Percentiles rank a stretch among this genome's conserved stretches.
Conservation (phyloP, 2,888 invertebrate genomes). For the Andrena bucephala region DNA sequence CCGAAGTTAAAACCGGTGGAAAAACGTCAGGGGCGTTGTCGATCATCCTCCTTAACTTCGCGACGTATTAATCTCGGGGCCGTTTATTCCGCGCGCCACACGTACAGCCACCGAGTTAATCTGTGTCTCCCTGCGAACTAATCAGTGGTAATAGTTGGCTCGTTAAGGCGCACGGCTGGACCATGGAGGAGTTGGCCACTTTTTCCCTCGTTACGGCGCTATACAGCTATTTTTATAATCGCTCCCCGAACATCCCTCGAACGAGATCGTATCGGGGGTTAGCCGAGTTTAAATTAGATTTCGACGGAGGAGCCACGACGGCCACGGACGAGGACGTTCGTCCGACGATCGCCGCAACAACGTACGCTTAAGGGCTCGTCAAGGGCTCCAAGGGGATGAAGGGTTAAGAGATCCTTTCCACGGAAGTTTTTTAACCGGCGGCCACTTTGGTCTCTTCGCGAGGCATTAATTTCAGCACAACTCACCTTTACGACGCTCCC, state of each 20-base stretch:
- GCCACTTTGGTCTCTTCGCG: conserved; percentile 15
- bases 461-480: conserved; percentile 32
- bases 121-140: conserved; percentile 40
- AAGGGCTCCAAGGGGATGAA: neutral
- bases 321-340: neutral
- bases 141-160: conserved; percentile 53
- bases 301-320: conserved; percentile 14
- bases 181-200: conserved; percentile 14
- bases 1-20: too few species aligned
- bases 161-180: conserved; percentile 38
- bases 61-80: conserved; percentile 46
- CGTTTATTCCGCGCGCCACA: conserved; percentile 38
- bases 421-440: conserved; percentile 24
- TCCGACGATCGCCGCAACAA: conserved; percentile 17
- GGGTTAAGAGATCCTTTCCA: conserved; percentile 8
- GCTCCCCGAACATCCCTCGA: conserved; percentile 39
- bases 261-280: conserved; percentile 53
- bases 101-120: conserved; percentile 21
- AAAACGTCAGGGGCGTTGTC: conserved; percentile 3
- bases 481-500: conserved; percentile 11
- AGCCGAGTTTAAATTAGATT: conserved; percentile 51
- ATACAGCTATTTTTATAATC: conserved; percentile 59
- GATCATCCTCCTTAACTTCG: neutral
- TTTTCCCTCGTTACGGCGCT: conserved; percentile 33
- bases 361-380: conserved; percentile 16